A percentile compares a stretch with the other conserved stretches of the same genome.
Conservation (phyloP, 92 coral and sea anemone genomes). For the Epizoanthus scotinus region DNA sequence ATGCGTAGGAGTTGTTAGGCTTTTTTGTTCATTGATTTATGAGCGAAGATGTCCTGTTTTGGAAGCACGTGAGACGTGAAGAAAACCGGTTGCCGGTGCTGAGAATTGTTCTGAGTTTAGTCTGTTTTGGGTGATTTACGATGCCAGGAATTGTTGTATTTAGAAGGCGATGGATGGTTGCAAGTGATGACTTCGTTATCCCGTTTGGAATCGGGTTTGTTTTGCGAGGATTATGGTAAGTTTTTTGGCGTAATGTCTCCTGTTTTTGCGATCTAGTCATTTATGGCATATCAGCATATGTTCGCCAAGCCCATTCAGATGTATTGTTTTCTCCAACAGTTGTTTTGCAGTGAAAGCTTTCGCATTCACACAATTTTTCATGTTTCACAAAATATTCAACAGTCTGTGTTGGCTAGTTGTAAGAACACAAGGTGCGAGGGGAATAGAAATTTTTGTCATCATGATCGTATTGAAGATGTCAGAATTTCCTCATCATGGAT, state of each 20-base stretch:
- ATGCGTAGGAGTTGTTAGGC: background rate
- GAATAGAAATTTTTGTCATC: no score
- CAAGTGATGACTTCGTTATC: conserved; percentile 97
- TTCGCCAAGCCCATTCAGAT: conserved; percentile 14
- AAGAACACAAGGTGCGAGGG: background rate
- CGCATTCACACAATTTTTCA: background rate
- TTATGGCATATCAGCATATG: no score
- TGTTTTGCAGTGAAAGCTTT: background rate
- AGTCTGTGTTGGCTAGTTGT: background rate
- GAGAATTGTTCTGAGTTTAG: background rate
- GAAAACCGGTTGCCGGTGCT: background rate
- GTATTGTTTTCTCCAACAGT: background rate
- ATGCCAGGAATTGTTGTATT: conserved; percentile 99
- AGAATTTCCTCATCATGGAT: background rate
- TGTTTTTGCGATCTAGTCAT: background rate
- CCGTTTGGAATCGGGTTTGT: conserved; percentile 93
- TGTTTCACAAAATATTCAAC: background rate
- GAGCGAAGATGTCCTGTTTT: conserved; percentile 22
- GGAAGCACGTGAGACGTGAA: conserved; percentile 27
- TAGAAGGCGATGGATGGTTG: conserved; percentile 96
- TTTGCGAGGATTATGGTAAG: conserved; percentile 92
- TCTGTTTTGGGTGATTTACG: conserved; percentile 18
- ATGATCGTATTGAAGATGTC: background rate
- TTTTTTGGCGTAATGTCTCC: background rate
- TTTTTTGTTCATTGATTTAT: background rate